A percentile compares a stretch with the other conserved stretches of the same genome.
Conservation (phyloP, 2,113 vertebrate species). For the Osmerus eperlanus region DNA sequence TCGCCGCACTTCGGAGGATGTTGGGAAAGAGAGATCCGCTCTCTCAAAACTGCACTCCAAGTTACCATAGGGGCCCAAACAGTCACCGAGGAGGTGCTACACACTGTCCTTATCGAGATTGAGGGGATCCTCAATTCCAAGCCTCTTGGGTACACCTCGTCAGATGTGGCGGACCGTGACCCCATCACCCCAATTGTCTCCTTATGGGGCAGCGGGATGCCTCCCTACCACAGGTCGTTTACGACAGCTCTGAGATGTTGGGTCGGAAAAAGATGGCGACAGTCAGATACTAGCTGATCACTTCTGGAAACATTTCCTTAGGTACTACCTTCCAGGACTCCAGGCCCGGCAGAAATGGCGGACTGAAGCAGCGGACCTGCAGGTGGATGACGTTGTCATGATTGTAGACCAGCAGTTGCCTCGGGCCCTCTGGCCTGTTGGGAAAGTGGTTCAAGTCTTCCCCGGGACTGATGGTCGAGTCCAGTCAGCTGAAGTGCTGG, state of each 20-base stretch:
- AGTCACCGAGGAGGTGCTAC: neutral
- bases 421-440: neutral
- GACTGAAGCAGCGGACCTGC: neutral
- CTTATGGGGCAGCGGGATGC: constrained; percentile 5
- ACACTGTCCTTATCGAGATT: neutral
- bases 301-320: neutral
- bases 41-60: neutral
- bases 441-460: neutral
- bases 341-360: neutral
- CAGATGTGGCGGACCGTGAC: neutral
- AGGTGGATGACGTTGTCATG: neutral
- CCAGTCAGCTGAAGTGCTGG: neutral
- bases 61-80: neutral
- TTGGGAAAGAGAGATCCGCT: neutral
- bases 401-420: neutral
- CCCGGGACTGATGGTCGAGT: neutral
- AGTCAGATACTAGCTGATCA: no score
- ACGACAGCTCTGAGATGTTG: neutral
- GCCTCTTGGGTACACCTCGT: constrained; percentile 1
- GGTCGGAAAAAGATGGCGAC: no score
- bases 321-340: neutral
- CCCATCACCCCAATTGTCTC: neutral
- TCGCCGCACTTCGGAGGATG: constrained; percentile 1
- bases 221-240: constrained; percentile 8
- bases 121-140: constrained; percentile 16